Evolutionary conservation across 1,140 invertebrate genomes (phyloP).

Genomic region (Cherax quadricarinatus): DNA sequence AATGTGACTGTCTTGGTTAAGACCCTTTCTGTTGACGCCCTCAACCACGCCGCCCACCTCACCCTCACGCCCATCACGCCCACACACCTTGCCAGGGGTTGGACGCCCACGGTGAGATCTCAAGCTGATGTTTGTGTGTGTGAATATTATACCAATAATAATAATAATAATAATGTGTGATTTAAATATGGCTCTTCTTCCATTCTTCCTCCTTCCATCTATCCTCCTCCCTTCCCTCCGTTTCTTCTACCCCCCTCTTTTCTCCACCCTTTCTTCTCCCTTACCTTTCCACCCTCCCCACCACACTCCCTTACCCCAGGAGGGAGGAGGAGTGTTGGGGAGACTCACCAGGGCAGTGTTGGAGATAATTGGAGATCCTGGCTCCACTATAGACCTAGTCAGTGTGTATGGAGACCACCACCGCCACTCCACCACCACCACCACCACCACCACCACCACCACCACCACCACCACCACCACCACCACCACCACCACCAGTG

Average conservation of each 20-base stretch:
- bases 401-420: conserved; percentile 18
- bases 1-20: conserved; percentile 14
- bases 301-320: background rate
- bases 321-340: conserved; percentile 21
- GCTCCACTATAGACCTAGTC: conserved; percentile 2
- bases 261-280: background rate
- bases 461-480: background rate
- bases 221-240: no score
- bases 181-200: no score
- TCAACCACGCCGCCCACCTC: conserved; percentile 5
- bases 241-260: background rate
- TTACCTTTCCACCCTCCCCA: background rate
- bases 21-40: background rate
- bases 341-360: background rate
- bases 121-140: background rate
- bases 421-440: background rate
- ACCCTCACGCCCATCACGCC: conserved; percentile 10
- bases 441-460: background rate
- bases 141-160: background rate
- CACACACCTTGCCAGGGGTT: background rate
- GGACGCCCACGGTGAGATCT: conserved; percentile 5
- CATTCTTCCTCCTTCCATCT: no score
- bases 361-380: background rate
- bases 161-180: no score
- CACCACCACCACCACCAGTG: background rate